A percentile compares a stretch with the other conserved stretches of the same genome.
These are phyloP conservation scores for Trachymyrmex septentrionalis DNA, from an alignment of 1,140 invertebrate genomes.

Conservation along the genomic window DNA sequence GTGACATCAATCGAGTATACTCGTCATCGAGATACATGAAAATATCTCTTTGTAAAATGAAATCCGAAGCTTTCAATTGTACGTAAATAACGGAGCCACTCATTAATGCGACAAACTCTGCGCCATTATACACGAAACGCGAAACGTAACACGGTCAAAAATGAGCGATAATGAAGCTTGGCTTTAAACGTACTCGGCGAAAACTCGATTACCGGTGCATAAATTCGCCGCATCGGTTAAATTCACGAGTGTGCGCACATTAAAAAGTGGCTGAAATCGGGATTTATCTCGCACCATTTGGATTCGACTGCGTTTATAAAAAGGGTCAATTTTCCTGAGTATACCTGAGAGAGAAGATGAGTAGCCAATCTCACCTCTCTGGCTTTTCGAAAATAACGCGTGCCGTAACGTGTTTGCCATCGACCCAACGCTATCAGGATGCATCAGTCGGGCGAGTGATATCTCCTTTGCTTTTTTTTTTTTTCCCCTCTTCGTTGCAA, in stretches of 20 bases:
- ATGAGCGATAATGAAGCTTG: conserved; percentile 60
- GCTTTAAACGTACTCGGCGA: conserved; percentile 57
- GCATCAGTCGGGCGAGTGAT: conserved; percentile 40
- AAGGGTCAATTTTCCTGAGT: conserved; percentile 23
- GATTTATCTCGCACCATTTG: conserved; percentile 25
- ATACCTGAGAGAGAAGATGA: conserved; percentile 36
- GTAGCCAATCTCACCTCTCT: not conserved
- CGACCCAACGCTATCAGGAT: not conserved
- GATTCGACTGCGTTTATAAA: not conserved
- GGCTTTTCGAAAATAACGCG: conserved; percentile 1
- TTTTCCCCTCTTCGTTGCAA: conserved; percentile 4
- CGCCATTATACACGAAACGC: conserved; percentile 44
- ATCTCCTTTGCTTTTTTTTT: conserved; percentile 4
- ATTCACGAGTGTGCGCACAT: not conserved
- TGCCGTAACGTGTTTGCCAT: conserved; percentile 3
- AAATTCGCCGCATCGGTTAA: conserved; percentile 52
- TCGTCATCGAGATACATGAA: conserved; percentile 36
- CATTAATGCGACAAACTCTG: conserved; percentile 57
- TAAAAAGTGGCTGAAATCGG: conserved; percentile 47
- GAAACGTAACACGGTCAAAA: conserved; percentile 56
- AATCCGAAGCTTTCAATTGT: conserved; percentile 60
- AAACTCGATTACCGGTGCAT: conserved; percentile 61
- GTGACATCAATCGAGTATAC: conserved; percentile 38
- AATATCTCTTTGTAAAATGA: conserved; percentile 54
- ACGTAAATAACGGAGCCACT: conserved; percentile 45